Base-by-base conservation (phyloP, 2,113 vertebrate species). In the Onychostruthus taczanowskii region DNA sequence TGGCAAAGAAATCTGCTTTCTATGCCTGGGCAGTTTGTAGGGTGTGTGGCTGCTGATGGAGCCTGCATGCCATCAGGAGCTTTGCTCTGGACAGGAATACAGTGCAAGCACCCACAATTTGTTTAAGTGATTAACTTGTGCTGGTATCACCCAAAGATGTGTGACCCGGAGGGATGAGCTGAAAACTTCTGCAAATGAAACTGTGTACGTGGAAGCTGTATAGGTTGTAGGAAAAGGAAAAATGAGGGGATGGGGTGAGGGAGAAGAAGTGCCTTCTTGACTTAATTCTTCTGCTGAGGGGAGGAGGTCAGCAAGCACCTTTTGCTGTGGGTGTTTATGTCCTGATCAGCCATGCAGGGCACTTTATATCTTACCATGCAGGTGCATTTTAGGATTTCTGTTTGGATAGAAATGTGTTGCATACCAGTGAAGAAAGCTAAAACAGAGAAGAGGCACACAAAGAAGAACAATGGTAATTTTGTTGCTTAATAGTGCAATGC, bases 401-500 rank as follows among this genome's bases (percentile, higher is more conserved):
- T 61, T 70, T 74, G 87, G 50, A 90, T 72, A 86, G 95, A 96
- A 90, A 63, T 67, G 88, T 7, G n/a, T 94, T 96, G 72, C 58
- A 49, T 78, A 56, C 10, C 10, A 31, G 16, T 33, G 26, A 88
- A 74, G 88, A 91, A 89, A n/a, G 84, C 92, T 93, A n/a, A 95
- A 96, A 33, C 31, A 62, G 49, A 86, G 44, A 82, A 52, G 43
- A 91, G 89, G 85, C 67, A 83, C 70, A 72, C 81, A 95, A 96
- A 95, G 89, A 94, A 46, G 91, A 96, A 77, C 55, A 93, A 59
- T 66, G 70, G 41, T 73, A 95, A 89, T 67, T 66, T 94, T 95
- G 50, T 53, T 84, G 82, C 92, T 95, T 94, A 75, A 35, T 81
- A 96, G 89, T 85, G 67, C 41, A 96, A 73, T 55, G 24, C 8